These are phyloP conservation scores for Motacilla alba DNA, from an alignment of 2,113 vertebrate genomes.

Conservation along the genomic window DNA sequence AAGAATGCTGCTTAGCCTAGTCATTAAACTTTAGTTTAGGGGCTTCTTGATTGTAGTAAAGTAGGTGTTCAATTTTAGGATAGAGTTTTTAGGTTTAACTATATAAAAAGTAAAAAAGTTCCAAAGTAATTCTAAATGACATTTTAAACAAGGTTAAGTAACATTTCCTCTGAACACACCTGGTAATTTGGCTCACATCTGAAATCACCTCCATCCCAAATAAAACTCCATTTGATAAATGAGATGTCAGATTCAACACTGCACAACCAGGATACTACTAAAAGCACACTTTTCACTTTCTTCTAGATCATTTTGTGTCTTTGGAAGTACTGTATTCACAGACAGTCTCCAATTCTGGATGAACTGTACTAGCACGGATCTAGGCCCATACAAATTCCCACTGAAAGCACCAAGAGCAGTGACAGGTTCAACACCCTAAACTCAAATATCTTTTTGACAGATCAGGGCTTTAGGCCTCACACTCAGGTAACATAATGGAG, in stretches of 20 bases:
- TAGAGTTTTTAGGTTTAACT: neutral
- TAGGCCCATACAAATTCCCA: neutral
- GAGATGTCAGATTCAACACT: neutral
- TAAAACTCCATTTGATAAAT: neutral
- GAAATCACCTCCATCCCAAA: neutral
- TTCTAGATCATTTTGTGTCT: neutral
- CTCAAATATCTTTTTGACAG: neutral
- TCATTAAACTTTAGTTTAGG: neutral
- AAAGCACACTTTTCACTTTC: neutral
- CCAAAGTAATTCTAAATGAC: neutral
- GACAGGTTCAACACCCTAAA: neutral
- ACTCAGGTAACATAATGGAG: accelerated
- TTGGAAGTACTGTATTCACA: neutral
- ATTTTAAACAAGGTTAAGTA: neutral
- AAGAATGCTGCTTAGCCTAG: neutral
- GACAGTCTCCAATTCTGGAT: neutral
- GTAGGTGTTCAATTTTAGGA: neutral
- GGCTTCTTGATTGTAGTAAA: too few species aligned
- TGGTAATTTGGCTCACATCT: neutral
- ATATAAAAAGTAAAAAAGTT: neutral
- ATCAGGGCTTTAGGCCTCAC: neutral
- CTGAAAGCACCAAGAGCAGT: neutral
- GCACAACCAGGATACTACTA: neutral
- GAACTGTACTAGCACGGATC: neutral
- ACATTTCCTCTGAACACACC: neutral